Conservation (phyloP, 2,888 invertebrate species). For the Drosophila antonietae region DNA sequence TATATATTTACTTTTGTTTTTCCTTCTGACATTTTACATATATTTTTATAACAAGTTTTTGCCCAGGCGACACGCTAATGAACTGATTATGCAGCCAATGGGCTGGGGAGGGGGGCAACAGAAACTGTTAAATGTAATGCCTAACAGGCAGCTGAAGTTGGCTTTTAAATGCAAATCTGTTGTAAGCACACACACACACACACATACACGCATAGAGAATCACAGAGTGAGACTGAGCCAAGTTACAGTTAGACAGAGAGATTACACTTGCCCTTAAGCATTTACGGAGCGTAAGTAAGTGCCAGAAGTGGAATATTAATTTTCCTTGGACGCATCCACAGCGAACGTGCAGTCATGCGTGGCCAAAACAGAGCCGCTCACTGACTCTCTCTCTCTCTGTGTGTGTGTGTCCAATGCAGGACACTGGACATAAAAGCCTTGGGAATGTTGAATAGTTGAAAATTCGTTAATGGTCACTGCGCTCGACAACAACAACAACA, state of each 20-base stretch:
- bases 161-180: conserved; percentile 66
- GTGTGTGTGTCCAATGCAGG: conserved; percentile 57
- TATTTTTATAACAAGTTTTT: conserved; percentile 32
- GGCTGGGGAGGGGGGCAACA: background rate
- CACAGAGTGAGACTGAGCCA: background rate
- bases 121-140: background rate
- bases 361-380: conserved; percentile 22
- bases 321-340: conserved; percentile 65
- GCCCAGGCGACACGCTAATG: conserved; percentile 57
- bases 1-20: conserved; percentile 12
- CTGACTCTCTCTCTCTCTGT: background rate
- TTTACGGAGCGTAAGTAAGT: conserved; percentile 78
- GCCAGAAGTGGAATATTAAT: conserved; percentile 81
- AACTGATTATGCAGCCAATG: conserved; percentile 66
- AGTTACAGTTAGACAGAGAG: conserved; percentile 45
- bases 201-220: background rate
- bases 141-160: conserved; percentile 1
- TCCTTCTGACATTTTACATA: conserved; percentile 7
- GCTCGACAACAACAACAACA: conserved; percentile 44
- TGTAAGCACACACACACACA: conserved; percentile 31
- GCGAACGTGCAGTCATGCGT: conserved; percentile 61
- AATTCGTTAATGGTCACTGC: conserved; percentile 79
- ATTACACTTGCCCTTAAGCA: conserved; percentile 67
- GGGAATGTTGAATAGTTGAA: conserved; percentile 75
- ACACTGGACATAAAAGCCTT: conserved; percentile 38